Percentiles rank a stretch among this genome's conserved stretches.
phyloP scores from a whole-genome alignment of 2,113 vertebrate genomes.

The Vulpes vulpes region DNA sequence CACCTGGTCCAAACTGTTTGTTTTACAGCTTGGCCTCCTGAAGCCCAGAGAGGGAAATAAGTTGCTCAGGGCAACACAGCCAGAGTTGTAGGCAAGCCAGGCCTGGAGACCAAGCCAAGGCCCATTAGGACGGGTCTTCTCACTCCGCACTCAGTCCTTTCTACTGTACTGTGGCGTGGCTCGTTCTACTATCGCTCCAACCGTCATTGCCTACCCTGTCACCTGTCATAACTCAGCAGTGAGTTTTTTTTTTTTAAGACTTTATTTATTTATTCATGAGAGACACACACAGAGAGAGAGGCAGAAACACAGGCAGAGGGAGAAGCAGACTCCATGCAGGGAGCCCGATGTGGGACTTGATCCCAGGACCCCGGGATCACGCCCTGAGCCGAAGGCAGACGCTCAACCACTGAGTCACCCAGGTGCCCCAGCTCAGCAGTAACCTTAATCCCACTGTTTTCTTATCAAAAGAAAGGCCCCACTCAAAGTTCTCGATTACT shows the following conservation, averaged over 20 bases:
- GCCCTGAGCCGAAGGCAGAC: no score
- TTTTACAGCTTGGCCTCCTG: not conserved
- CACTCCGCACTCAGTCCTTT: not conserved
- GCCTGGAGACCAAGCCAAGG: not conserved
- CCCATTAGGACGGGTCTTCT: not conserved
- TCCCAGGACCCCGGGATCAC: no score
- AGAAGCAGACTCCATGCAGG: no score
- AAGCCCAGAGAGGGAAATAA: not conserved
- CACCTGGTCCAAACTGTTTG: not conserved
- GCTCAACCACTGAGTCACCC: no score
- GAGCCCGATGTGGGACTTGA: no score
- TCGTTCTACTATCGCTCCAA: not conserved
- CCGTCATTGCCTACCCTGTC: not conserved
- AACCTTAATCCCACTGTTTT: not conserved
- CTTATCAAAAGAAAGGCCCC: not conserved
- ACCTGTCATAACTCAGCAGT: not conserved
- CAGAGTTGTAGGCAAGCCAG: not conserved
- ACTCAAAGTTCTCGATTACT: not conserved
- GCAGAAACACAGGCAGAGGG: no score
- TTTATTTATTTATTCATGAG: no score
- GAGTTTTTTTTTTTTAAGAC: no score
- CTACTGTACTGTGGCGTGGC: fast-evolving
- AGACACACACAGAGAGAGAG: no score
- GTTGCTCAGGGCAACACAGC: not conserved
- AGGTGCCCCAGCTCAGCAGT: not conserved